These are phyloP conservation scores for Colletes gigas DNA, from an alignment of 1,140 invertebrate genomes.

Conservation along the genomic window DNA sequence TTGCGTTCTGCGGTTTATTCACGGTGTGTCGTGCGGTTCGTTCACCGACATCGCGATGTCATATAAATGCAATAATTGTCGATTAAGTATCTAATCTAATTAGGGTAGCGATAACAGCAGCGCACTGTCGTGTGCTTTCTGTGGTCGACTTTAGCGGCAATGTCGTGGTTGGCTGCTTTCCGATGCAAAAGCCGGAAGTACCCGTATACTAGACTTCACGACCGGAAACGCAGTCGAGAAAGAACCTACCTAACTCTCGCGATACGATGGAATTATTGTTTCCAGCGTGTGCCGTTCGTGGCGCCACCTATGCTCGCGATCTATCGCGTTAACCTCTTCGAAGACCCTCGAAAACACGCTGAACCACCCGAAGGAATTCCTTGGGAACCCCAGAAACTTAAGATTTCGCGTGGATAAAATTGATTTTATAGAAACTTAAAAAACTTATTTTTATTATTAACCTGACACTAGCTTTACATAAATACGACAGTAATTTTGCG, in stretches of 20 bases:
- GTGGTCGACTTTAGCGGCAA: background rate
- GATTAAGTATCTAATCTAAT: slow-evolving; percentile 65
- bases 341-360: too few species aligned
- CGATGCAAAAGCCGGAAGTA: slow-evolving; percentile 51
- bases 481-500: too few species aligned
- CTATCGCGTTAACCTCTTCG: too few species aligned
- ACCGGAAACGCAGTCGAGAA: slow-evolving; percentile 48
- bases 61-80: slow-evolving; percentile 23
- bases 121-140: slow-evolving; percentile 18
- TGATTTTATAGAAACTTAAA: too few species aligned
- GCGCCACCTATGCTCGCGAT: background rate
- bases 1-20: background rate
- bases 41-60: background rate
- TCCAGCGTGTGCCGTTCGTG: background rate
- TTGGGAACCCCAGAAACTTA: too few species aligned
- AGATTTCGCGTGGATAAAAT: too few species aligned
- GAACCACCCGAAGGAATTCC: too few species aligned
- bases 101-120: slow-evolving; percentile 47
- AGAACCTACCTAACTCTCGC: background rate
- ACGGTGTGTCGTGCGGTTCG: background rate
- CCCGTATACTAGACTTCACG: slow-evolving; percentile 28
- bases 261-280: background rate
- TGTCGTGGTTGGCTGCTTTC: slow-evolving; percentile 52
- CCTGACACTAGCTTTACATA: too few species aligned
- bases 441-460: too few species aligned